Evolutionary conservation across 2,888 invertebrate species (phyloP).

Genomic region (Caenorhabditis auriculariae): DNA sequence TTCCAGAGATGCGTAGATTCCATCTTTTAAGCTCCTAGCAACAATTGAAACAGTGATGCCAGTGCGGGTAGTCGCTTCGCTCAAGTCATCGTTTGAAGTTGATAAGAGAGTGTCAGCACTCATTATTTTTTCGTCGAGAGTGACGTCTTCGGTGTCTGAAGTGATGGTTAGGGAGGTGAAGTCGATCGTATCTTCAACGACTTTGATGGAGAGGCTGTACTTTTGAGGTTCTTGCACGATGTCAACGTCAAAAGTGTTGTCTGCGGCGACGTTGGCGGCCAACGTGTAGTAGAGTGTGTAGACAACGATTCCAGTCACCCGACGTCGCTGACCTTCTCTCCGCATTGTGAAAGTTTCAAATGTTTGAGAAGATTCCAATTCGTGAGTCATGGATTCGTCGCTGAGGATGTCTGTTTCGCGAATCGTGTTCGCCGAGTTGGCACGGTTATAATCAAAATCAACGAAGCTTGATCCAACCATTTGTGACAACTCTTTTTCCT

Average conservation of each 20-base stretch:
- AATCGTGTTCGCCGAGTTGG: slow-evolving; percentile 21
- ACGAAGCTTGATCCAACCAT: slow-evolving; percentile 30
- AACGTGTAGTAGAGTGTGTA: slow-evolving; percentile 21
- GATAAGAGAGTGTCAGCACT: too few relatives aligned
- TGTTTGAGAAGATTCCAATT: slow-evolving; percentile 15
- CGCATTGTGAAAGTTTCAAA: slow-evolving; percentile 14
- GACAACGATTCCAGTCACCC: slow-evolving; percentile 31
- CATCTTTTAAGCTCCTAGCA: slow-evolving; percentile 54
- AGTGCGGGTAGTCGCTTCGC: slow-evolving; percentile 22
- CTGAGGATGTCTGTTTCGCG: slow-evolving; percentile 54
- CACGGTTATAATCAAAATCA: slow-evolving; percentile 12
- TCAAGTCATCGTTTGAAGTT: slow-evolving; percentile 16
- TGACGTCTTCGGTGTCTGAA: slow-evolving; percentile 28
- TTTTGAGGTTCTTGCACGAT: slow-evolving; percentile 43
- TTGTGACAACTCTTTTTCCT: slow-evolving; percentile 42
- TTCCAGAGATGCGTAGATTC: slow-evolving; percentile 54
- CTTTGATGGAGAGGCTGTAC: slow-evolving; percentile 34
- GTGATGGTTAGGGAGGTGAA: slow-evolving; percentile 40
- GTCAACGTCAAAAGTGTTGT: slow-evolving; percentile 45
- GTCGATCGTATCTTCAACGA: slow-evolving; percentile 43
- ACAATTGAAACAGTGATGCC: slow-evolving; percentile 56
- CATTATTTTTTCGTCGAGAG: slow-evolving; percentile 8
- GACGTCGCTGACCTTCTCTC: slow-evolving; percentile 11
- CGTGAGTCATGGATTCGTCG: slow-evolving; percentile 29
- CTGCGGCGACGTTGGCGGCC: slow-evolving; percentile 29